A percentile compares a stretch with the other conserved stretches of the same genome.
These are phyloP conservation scores for Ascaphus truei DNA, from an alignment of 2,113 vertebrate genomes.

Conservation along the genomic window DNA sequence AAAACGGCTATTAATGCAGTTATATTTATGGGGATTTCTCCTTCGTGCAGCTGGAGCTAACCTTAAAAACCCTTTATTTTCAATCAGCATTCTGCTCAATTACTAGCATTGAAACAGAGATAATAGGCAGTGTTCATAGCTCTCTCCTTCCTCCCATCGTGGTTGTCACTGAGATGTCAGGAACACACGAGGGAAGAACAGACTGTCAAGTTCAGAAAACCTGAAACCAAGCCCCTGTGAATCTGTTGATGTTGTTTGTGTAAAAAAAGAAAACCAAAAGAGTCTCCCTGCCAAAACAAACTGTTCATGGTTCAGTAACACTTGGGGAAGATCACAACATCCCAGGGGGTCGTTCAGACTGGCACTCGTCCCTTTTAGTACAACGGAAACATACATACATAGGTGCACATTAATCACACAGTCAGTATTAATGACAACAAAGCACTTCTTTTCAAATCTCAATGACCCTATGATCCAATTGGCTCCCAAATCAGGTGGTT, in stretches of 20 bases:
- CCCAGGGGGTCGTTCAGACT: too few species aligned
- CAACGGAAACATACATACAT: too few species aligned
- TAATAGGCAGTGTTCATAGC: background rate
- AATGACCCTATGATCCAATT: too few species aligned
- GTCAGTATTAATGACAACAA: too few species aligned
- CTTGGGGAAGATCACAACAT: too few species aligned
- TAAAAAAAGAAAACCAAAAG: background rate
- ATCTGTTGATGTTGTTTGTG: background rate
- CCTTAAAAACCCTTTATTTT: conserved; percentile 32
- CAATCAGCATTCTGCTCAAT: background rate
- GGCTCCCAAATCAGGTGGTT: too few species aligned
- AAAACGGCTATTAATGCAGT: conserved; percentile 47
- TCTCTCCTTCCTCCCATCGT: conserved; percentile 15
- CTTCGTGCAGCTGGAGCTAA: conserved; percentile 31
- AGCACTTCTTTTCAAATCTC: too few species aligned
- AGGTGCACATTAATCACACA: too few species aligned
- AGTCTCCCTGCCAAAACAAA: background rate
- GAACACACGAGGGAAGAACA: conserved; percentile 2
- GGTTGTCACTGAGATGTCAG: conserved; percentile 9
- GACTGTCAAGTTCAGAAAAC: background rate
- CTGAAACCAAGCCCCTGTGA: background rate
- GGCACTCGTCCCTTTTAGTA: too few species aligned
- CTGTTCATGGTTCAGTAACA: background rate
- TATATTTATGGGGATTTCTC: conserved; percentile 41
- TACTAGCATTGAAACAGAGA: background rate